phyloP scores from a whole-genome alignment of 2,888 invertebrate species.

The Amorpha juglandis region DNA sequence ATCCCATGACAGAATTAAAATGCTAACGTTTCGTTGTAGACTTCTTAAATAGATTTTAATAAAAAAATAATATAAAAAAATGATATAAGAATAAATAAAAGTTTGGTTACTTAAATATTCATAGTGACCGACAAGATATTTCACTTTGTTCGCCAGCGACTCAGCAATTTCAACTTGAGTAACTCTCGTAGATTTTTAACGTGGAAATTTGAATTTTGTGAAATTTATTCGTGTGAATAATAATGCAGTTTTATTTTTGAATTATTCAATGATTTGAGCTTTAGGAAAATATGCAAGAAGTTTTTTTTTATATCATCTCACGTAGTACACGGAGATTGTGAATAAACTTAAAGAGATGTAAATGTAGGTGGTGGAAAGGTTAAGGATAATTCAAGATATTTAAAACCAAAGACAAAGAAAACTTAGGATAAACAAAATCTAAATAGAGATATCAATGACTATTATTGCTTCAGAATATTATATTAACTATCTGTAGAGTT shows the following conservation, averaged over 20 bases:
- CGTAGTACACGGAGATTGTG: background rate
- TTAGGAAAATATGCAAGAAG: background rate
- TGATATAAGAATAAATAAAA: background rate
- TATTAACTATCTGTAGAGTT: background rate
- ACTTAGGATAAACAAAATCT: no score
- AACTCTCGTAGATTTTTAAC: conserved; percentile 9
- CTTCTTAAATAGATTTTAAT: conserved; percentile 30
- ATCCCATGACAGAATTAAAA: conserved; percentile 42
- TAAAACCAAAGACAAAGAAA: no score
- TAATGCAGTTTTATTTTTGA: conserved; percentile 8
- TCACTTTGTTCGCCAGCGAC: conserved; percentile 9
- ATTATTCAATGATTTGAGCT: background rate
- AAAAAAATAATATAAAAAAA: background rate
- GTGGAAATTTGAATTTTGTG: background rate
- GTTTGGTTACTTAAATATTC: conserved; percentile 7
- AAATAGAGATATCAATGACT: no score
- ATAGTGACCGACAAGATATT: conserved; percentile 9
- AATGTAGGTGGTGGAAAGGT: no score
- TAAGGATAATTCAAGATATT: no score
- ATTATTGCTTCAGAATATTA: background rate
- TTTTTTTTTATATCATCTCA: background rate
- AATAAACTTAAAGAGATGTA: background rate
- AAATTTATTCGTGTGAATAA: background rate
- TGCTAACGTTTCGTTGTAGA: conserved; percentile 41
- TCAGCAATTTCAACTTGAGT: conserved; percentile 19